Evolutionary conservation across 2,797 vertebrate genomes (phyloP), one percentile per base, ranked within the genome.

Genomic region (Neoniphon sammara): DNA sequence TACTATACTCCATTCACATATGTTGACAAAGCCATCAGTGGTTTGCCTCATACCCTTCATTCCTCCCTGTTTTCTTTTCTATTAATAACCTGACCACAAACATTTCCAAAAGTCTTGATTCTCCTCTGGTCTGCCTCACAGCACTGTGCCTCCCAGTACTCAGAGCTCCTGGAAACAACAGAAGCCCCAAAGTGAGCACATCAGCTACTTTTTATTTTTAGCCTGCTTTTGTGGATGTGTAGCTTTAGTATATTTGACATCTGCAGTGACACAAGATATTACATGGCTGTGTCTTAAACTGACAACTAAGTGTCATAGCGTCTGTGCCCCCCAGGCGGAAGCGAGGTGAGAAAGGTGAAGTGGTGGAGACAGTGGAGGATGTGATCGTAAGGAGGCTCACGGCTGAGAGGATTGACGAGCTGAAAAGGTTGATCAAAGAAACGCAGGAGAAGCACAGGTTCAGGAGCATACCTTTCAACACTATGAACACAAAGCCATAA

Each of bases 141-240:
- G 97, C 94, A 98, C 87, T 99, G 97, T 91, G 97, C 97, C 66
- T 99, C 97, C 68, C 96, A 98, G 76, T 99, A 98, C 87, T 98
- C 97, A 0, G 97, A 97, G 84, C 96, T 98, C 76, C 92, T 98
- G 87, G 97, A 98, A 87, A 96, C 95, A 66, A 98, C 97, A 0
- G 97, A 99, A 73, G 97, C 96, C 17, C 97, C 97, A 73, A 99
- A 99, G 97, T 99, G 80, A 98, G 96, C 91, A 20, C 64, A 72
- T 7, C 11, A 54, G 3, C 52, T 18, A 42, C 30, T 77, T 27
- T 77, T 73, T 47, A 61, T 21, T 39, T 54, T 5, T 0, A 60
- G 34, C 36, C 6, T 30, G 34, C 56, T 65, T 80, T 64, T 44
- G 9, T 56, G 34, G 34, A 68, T 6, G 58, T 64, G 52, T 5